Conservation (phyloP, 23 tunicate genomes). For the Oikopleura dioica region DNA sequence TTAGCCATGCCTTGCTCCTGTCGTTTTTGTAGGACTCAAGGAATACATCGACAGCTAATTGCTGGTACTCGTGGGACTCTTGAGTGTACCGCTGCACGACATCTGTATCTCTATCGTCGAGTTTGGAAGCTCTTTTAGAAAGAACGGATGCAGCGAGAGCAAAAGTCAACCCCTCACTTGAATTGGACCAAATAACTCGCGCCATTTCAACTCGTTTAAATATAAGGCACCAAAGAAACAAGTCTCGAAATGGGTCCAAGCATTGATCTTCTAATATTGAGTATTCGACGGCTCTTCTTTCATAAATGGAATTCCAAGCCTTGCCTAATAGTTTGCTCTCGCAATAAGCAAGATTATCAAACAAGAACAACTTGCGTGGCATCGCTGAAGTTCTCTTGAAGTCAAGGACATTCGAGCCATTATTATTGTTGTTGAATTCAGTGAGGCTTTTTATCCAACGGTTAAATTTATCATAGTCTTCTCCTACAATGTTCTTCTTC, state of each 20-base stretch:
- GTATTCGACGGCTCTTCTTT: background rate
- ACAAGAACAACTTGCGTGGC: background rate
- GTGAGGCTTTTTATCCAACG: no score
- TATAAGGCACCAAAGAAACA: background rate
- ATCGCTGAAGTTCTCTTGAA: background rate
- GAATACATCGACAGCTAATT: background rate
- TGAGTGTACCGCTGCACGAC: background rate
- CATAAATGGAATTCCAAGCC: background rate
- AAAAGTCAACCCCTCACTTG: background rate
- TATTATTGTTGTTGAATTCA: no score
- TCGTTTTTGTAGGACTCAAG: background rate
- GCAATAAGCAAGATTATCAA: background rate
- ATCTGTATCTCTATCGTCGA: background rate
- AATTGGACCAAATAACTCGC: background rate
- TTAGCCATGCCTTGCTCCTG: background rate
- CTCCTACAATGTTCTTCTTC: background rate
- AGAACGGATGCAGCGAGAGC: background rate
- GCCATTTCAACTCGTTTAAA: background rate
- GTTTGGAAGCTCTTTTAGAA: background rate
- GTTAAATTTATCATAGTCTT: background rate
- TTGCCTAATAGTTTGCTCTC: background rate
- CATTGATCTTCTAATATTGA: background rate
- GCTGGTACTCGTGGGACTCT: background rate
- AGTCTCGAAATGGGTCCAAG: background rate
- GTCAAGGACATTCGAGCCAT: background rate